phyloP scores from a whole-genome alignment of 1,140 invertebrate species.

The Colletes gigas region DNA sequence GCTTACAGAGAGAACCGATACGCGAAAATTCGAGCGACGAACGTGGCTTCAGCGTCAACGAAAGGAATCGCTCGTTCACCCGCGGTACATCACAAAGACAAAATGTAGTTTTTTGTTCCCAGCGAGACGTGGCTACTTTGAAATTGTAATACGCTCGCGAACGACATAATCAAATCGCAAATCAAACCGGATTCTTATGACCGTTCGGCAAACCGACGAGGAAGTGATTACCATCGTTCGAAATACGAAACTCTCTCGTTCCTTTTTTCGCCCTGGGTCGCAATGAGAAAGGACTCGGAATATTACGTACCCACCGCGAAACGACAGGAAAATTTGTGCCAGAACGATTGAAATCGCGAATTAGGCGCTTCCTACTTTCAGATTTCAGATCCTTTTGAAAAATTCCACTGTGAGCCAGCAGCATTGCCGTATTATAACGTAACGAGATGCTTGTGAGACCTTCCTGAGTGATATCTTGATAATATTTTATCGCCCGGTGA shows the following conservation, averaged over 20 bases:
- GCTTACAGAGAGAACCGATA: too few relatives aligned
- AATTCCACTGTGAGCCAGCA: constrained; percentile 12
- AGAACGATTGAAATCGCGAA: constrained; percentile 36
- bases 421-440: not conserved
- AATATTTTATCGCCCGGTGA: constrained; percentile 25
- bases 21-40: not conserved
- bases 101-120: constrained; percentile 36
- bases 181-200: constrained; percentile 66
- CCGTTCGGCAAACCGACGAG: constrained; percentile 65
- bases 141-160: constrained; percentile 73
- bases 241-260: constrained; percentile 50
- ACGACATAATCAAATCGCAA: constrained; percentile 75
- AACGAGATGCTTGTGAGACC: constrained; percentile 40
- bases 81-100: constrained; percentile 8
- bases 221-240: constrained; percentile 75
- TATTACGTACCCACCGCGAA: constrained; percentile 42
- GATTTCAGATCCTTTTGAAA: constrained; percentile 57
- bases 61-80: not conserved
- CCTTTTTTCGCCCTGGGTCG: constrained; percentile 64
- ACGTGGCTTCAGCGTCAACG: not conserved
- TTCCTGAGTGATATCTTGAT: constrained; percentile 23
- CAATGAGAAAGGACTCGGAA: constrained; percentile 45
- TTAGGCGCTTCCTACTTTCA: constrained; percentile 58
- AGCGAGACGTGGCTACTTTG: constrained; percentile 57
- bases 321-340: constrained; percentile 48